phyloP scores from a whole-genome alignment of 2,113 vertebrate species.

The Phrynocephalus versicolor region DNA sequence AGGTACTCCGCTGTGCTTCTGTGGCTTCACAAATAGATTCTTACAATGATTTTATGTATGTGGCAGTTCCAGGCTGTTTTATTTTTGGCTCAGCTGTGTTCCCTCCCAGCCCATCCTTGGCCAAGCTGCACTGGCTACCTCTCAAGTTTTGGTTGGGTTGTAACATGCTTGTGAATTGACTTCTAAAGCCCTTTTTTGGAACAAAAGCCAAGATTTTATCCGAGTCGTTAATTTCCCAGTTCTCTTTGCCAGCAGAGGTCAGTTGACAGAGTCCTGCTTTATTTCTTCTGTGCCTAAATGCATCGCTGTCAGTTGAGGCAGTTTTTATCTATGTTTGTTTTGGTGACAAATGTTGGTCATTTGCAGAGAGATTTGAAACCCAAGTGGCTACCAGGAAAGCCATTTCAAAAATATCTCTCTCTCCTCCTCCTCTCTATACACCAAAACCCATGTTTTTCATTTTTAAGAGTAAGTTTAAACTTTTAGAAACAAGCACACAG shows the following conservation, averaged over 20 bases:
- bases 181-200: constrained; percentile 30
- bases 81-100: accelerated
- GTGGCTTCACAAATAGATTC: accelerated
- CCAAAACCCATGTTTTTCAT: too few species aligned
- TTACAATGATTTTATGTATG: background rate
- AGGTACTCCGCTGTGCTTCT: accelerated
- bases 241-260: background rate
- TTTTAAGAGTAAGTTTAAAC: constrained; percentile 1
- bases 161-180: background rate
- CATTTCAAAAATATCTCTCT: background rate
- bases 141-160: background rate
- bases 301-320: background rate
- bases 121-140: background rate
- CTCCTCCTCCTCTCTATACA: background rate
- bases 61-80: background rate
- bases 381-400: background rate
- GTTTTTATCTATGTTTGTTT: background rate
- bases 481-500: constrained; percentile 10
- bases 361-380: constrained; percentile 1
- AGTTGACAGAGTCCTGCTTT: background rate
- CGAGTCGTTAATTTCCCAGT: background rate
- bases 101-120: constrained; percentile 21
- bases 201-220: background rate
- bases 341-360: constrained; percentile 4
- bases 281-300: background rate